Evolutionary conservation across 2,113 vertebrate genomes (phyloP).

Genomic region (Engraulis encrasicolus): DNA sequence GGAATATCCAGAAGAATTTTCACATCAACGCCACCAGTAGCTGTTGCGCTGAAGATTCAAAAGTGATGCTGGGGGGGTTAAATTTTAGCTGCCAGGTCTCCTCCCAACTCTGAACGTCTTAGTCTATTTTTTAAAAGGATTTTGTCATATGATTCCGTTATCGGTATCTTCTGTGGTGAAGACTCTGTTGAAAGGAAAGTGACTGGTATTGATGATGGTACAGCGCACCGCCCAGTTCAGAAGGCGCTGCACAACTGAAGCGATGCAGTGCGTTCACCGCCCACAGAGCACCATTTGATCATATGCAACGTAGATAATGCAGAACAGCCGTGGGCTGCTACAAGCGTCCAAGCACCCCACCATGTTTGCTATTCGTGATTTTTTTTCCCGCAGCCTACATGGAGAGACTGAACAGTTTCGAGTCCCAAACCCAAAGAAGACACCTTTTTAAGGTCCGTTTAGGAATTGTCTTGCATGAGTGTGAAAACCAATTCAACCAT

Average conservation of each 20-base stretch:
- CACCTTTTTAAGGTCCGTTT: neutral
- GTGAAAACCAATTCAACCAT: neutral
- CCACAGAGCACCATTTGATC: conserved; percentile 47
- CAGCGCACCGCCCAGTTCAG: conserved; percentile 46
- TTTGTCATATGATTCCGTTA: neutral
- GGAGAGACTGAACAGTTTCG: neutral
- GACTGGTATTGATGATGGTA: conserved; percentile 40
- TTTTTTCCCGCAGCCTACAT: neutral
- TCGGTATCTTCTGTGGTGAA: neutral
- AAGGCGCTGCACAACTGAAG: conserved; percentile 48
- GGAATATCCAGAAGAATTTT: conserved; percentile 41
- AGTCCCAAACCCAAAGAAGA: neutral
- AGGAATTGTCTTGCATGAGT: neutral
- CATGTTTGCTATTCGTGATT: neutral
- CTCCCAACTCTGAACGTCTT: conserved; percentile 17
- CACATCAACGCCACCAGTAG: conserved; percentile 38
- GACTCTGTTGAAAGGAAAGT: conserved; percentile 35
- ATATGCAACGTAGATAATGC: conserved; percentile 33
- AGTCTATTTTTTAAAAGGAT: conserved; percentile 32
- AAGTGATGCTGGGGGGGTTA: conserved; percentile 45
- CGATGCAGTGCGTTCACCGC: conserved; percentile 50
- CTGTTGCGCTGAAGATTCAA: conserved; percentile 56
- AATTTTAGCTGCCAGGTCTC: conserved; percentile 38
- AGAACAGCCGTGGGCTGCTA: neutral
- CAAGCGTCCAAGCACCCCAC: neutral